A percentile compares a stretch with the other conserved stretches of the same genome.
phyloP scores from a whole-genome alignment of 1,140 invertebrate species.

The Drosophila kikkawai region DNA sequence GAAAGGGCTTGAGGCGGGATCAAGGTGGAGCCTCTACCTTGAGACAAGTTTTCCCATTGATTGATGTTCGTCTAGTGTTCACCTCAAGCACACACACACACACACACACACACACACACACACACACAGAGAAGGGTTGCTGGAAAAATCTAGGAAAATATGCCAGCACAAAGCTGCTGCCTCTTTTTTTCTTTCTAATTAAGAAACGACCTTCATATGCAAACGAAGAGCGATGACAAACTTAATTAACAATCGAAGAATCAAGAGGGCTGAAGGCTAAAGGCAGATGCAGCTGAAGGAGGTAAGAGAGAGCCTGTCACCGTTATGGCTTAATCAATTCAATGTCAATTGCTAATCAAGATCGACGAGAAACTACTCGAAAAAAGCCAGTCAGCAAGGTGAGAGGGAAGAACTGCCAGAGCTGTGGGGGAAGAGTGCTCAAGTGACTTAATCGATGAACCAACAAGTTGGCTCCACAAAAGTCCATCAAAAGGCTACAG shows the following conservation, averaged over 20 bases:
- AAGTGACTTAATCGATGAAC: conserved; percentile 3
- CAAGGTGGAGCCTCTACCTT: conserved; percentile 42
- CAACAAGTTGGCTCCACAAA: neutral
- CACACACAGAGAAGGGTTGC: neutral
- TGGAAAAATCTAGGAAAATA: conserved; percentile 33
- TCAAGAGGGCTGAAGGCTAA: conserved; percentile 1
- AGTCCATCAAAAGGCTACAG: neutral
- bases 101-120: neutral
- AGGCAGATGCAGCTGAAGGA: neutral
- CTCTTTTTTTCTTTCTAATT: conserved; percentile 23
- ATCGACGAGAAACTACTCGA: conserved; percentile 28
- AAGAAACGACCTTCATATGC: conserved; percentile 34
- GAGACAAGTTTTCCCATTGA: conserved; percentile 43
- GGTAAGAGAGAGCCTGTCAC: conserved; percentile 2
- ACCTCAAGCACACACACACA: conserved; percentile 33
- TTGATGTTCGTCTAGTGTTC: conserved; percentile 52
- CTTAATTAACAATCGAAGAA: conserved; percentile 30
- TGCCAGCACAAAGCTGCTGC: conserved; percentile 4
- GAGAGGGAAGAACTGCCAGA: neutral
- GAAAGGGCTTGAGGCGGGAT: conserved; percentile 25
- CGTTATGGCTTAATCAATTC: conserved; percentile 53
- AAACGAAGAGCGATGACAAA: conserved; percentile 22
- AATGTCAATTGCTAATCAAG: conserved; percentile 63
- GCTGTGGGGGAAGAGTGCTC: neutral
- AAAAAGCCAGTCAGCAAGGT: neutral